These are phyloP conservation scores for Acipenser transmontanus DNA, from an alignment of 2,797 vertebrate species.

Conservation along the genomic window DNA sequence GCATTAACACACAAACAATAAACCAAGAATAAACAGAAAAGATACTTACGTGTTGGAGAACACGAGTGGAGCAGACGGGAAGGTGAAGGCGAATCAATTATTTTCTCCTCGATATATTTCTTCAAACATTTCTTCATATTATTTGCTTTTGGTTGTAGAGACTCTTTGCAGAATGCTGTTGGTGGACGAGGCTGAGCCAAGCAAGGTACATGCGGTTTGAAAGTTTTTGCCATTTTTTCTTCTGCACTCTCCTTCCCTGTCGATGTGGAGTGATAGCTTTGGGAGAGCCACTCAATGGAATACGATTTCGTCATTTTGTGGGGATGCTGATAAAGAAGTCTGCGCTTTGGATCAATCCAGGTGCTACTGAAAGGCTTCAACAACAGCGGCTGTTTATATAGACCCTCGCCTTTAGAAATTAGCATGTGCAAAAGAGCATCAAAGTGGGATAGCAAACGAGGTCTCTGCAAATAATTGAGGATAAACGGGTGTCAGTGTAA, in stretches of 20 bases:
- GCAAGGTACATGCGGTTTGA: background rate
- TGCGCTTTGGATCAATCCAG: background rate
- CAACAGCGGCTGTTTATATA: constrained; percentile 4
- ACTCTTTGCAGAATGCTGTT: background rate
- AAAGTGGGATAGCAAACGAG: constrained; percentile 55
- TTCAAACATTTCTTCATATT: too few species aligned
- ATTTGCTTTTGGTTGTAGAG: background rate
- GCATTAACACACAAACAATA: too few species aligned
- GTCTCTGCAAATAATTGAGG: constrained; percentile 48
- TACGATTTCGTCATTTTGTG: background rate
- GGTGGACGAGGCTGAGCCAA: background rate
- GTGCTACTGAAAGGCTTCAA: background rate
- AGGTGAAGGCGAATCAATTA: too few species aligned
- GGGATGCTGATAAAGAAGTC: background rate
- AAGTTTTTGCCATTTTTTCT: background rate
- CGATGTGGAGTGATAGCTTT: background rate
- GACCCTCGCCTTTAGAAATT: constrained; percentile 27
- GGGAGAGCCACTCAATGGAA: constrained; percentile 7
- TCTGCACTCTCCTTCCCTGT: background rate
- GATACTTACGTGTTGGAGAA: too few species aligned
- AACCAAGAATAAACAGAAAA: too few species aligned
- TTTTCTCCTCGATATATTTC: too few species aligned
- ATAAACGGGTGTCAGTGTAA: constrained; percentile 51
- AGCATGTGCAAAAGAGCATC: constrained; percentile 52
- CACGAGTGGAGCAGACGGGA: too few species aligned